A percentile compares a stretch with the other conserved stretches of the same genome.
These are phyloP conservation scores for Neopelma chrysocephalum DNA, from an alignment of 2,797 vertebrate genomes.

Conservation along the genomic window DNA sequence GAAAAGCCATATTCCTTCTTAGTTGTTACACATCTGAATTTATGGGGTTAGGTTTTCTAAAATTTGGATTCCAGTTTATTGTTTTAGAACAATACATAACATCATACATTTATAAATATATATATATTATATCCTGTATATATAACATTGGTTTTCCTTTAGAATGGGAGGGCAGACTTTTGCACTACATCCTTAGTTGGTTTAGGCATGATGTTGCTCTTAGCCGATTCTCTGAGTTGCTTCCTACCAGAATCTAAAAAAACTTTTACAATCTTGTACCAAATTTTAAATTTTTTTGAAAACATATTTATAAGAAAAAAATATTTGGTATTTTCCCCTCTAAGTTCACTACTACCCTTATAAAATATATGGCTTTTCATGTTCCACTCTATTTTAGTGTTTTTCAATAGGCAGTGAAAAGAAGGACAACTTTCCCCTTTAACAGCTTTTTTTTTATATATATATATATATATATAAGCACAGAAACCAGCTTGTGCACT, in stretches of 20 bases:
- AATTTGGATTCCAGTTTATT: conserved; percentile 77
- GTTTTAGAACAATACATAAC: conserved; percentile 71
- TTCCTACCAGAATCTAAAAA: conserved; percentile 71
- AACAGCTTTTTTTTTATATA: conserved; percentile 27
- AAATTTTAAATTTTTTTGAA: conserved; percentile 64
- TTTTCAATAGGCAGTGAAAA: conserved; percentile 72
- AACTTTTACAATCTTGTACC: conserved; percentile 60
- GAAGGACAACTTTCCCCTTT: conserved; percentile 46
- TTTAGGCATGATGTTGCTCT: conserved; percentile 56
- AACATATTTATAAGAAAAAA: conserved; percentile 68
- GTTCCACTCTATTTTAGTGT: conserved; percentile 67
- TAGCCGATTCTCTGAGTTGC: conserved; percentile 45
- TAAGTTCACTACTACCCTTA: conserved; percentile 58
- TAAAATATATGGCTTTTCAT: conserved; percentile 80
- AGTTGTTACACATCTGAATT: conserved; percentile 26
- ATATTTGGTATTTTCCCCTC: conserved; percentile 40
- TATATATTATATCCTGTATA: conserved; percentile 76
- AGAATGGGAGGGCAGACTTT: conserved; percentile 55
- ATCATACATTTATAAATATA: conserved; percentile 75
- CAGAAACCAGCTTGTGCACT: conserved; percentile 80
- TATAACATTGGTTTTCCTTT: conserved; percentile 62
- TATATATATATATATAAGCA: conserved; percentile 70
- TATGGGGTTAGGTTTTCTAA: conserved; percentile 30
- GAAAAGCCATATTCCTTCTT: conserved; percentile 49
- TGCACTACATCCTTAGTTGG: neutral